These are phyloP conservation scores for Ichneumoninae sp. DNA, from an alignment of 2,888 invertebrate species.

Conservation along the genomic window DNA sequence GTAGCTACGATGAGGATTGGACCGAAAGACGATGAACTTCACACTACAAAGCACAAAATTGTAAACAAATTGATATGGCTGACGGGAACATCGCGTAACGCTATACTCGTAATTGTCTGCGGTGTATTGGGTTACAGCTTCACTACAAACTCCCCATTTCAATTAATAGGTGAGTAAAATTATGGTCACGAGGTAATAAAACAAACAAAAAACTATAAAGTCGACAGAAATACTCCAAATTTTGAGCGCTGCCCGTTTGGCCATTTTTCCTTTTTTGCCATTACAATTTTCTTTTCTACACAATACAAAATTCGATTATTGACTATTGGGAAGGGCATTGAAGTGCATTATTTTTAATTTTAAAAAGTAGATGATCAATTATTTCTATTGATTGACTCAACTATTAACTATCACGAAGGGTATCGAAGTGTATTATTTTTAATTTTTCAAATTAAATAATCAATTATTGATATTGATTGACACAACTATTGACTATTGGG, in stretches of 20 bases:
- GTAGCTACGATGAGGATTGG: slow-evolving; percentile 88
- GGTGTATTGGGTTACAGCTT: slow-evolving; percentile 90
- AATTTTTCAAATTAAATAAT: neutral
- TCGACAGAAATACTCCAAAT: neutral
- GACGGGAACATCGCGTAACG: slow-evolving; percentile 92
- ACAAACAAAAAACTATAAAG: neutral
- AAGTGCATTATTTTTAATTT: too few relatives aligned
- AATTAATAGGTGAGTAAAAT: slow-evolving; percentile 87
- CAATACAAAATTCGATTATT: too few relatives aligned
- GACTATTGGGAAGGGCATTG: too few relatives aligned
- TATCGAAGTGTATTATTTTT: neutral
- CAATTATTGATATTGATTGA: neutral
- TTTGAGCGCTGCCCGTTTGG: neutral
- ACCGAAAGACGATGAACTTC: slow-evolving; percentile 85
- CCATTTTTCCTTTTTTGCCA: neutral
- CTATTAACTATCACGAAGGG: neutral
- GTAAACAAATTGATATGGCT: slow-evolving; percentile 90
- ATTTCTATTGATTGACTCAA: neutral
- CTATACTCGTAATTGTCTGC: slow-evolving; percentile 91
- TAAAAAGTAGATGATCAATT: neutral
- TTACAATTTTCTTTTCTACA: neutral
- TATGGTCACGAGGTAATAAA: neutral
- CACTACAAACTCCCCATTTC: slow-evolving; percentile 87
- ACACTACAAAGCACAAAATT: slow-evolving; percentile 86
- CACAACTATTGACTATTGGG: neutral